Evolutionary conservation across 2,888 invertebrate species (phyloP).

Genomic region (Aproaerema taeniolella): DNA sequence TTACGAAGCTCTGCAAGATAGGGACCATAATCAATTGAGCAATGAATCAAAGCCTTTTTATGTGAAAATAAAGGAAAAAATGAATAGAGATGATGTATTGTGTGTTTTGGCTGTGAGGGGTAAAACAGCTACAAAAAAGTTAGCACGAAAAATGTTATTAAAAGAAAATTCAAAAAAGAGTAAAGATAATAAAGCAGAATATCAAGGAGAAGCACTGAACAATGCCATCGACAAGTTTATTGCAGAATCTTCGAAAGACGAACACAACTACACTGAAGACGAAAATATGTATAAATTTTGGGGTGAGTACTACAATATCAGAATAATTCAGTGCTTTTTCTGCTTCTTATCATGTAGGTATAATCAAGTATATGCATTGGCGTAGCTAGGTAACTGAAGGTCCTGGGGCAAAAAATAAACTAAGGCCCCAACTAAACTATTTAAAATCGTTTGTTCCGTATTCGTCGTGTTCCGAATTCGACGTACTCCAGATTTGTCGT

Average conservation of each 20-base stretch:
- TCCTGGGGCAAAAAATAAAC: too few species aligned
- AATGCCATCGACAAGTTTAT: constrained; percentile 47
- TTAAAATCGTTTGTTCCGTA: too few species aligned
- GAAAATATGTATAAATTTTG: constrained; percentile 51
- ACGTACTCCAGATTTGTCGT: too few species aligned
- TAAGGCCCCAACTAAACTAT: too few species aligned
- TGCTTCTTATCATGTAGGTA: too few species aligned
- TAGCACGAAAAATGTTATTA: constrained; percentile 36
- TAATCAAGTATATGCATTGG: too few species aligned
- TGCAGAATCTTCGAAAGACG: constrained; percentile 41
- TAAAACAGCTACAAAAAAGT: constrained; percentile 24
- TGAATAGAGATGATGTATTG: constrained; percentile 59
- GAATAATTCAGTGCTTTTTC: too few species aligned
- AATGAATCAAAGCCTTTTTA: constrained; percentile 44
- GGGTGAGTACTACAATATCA: too few species aligned
- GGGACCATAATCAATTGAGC: constrained; percentile 41
- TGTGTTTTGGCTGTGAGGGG: constrained; percentile 37
- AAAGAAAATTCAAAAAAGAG: constrained; percentile 17
- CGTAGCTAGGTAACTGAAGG: too few species aligned
- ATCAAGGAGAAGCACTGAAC: constrained; percentile 29
- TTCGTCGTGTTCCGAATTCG: too few species aligned
- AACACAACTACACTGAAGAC: constrained; percentile 44
- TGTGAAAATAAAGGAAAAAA: constrained; percentile 52
- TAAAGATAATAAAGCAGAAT: constrained; percentile 20
- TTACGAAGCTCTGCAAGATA: constrained; percentile 42